Conservation (phyloP, 1,140 invertebrate genomes). For the Rhyzopertha dominica region DNA sequence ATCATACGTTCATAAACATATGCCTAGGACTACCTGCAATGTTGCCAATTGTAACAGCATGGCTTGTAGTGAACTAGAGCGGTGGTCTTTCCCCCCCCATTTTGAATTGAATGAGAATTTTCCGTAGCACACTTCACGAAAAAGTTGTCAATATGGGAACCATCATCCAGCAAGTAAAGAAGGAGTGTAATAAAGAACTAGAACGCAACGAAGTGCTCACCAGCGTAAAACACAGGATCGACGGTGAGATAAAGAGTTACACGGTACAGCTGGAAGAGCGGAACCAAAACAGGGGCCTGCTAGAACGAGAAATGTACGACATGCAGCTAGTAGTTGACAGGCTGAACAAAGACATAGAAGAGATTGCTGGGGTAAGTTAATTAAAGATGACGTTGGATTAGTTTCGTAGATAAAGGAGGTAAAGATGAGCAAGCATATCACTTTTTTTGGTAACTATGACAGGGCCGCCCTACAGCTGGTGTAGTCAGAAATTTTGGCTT, state of each 20-base stretch:
- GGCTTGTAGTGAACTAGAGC: too few relatives aligned
- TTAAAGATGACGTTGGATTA: conserved; percentile 1
- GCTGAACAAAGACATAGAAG: conserved; percentile 11
- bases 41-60: too few relatives aligned
- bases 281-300: conserved; percentile 20
- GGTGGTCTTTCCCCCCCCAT: too few relatives aligned
- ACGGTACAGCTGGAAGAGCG: conserved; percentile 22
- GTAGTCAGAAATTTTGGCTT: too few relatives aligned
- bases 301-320: conserved; percentile 21
- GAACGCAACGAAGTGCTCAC: conserved; percentile 60
- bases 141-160: conserved; percentile 48
- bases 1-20: too few relatives aligned
- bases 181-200: conserved; percentile 55
- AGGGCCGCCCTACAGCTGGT: too few relatives aligned
- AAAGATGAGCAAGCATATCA: conserved; percentile 51
- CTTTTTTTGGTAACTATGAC: too few relatives aligned
- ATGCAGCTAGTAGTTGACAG: conserved; percentile 21
- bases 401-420: conserved; percentile 34
- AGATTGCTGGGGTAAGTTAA: neutral
- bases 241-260: conserved; percentile 50
- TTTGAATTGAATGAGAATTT: too few relatives aligned
- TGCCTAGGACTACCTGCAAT: too few relatives aligned
- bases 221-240: conserved; percentile 53
- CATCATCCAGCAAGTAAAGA: conserved; percentile 55
- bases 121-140: conserved; percentile 14